These are phyloP conservation scores for Meliscaeva auricollis DNA, from an alignment of 2,888 invertebrate genomes.

Conservation along the genomic window DNA sequence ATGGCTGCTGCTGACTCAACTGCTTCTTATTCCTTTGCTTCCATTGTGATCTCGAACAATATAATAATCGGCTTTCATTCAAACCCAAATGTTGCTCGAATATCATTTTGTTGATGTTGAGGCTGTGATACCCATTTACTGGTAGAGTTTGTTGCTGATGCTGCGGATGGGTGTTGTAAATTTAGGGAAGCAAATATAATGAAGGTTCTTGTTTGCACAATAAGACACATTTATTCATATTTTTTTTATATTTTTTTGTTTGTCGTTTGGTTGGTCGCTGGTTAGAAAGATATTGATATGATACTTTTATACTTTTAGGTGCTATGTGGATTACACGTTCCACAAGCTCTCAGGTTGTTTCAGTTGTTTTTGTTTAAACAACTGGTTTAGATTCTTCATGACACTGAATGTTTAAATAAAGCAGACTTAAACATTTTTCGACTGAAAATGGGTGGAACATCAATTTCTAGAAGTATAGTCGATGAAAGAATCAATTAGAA, in stretches of 20 bases:
- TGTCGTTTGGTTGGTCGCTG: constrained; percentile 19
- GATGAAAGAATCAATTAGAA: neutral
- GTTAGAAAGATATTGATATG: neutral
- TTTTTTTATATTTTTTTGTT: constrained; percentile 23
- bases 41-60: constrained; percentile 56
- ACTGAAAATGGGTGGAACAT: constrained; percentile 28
- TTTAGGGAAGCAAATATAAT: constrained; percentile 47
- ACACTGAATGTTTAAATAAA: neutral
- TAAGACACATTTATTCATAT: constrained; percentile 40
- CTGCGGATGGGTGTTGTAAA: constrained; percentile 59
- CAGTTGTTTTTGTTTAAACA: constrained; percentile 43
- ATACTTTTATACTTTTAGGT: neutral
- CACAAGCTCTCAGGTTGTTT: neutral
- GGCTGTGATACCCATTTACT: neutral
- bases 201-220: constrained; percentile 50
- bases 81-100: constrained; percentile 26
- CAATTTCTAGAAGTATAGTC: neutral
- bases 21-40: constrained; percentile 28
- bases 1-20: constrained; percentile 68
- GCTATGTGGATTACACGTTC: neutral
- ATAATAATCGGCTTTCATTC: constrained; percentile 40
- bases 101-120: constrained; percentile 9
- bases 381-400: constrained; percentile 7
- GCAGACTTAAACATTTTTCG: neutral
- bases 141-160: neutral